Percentiles rank a stretch among this genome's conserved stretches.
Conservation (phyloP, 2,888 invertebrate genomes). For the Amphipyra berbera region DNA sequence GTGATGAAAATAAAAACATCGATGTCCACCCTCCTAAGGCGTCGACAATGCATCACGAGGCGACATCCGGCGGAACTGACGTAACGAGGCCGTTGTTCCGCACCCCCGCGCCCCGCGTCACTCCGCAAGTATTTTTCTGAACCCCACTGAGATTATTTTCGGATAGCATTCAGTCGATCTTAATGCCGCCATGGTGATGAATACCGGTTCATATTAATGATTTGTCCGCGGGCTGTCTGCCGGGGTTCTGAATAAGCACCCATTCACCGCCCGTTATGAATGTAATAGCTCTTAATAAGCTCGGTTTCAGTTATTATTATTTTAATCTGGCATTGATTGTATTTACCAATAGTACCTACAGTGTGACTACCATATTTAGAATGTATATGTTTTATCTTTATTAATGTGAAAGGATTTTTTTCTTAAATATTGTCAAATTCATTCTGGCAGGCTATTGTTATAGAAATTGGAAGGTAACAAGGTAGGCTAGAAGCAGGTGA, state of each 20-base stretch:
- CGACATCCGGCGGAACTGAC: slow-evolving; percentile 87
- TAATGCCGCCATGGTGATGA: slow-evolving; percentile 83
- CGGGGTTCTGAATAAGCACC: slow-evolving; percentile 62
- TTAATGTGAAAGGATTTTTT: no score
- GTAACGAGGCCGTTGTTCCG: slow-evolving; percentile 88
- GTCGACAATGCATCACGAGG: slow-evolving; percentile 86
- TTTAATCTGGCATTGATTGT: slow-evolving; percentile 20
- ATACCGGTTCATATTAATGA: slow-evolving; percentile 82
- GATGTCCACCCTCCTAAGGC: slow-evolving; percentile 82
- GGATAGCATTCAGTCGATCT: slow-evolving; percentile 80
- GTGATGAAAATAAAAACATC: slow-evolving; percentile 81
- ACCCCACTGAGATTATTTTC: slow-evolving; percentile 81
- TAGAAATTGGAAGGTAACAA: no score
- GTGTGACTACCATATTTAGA: not conserved
- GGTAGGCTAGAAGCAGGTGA: no score
- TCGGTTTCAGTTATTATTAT: slow-evolving; percentile 48
- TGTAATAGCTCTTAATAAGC: slow-evolving; percentile 71
- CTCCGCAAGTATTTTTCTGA: slow-evolving; percentile 57
- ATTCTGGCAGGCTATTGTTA: no score
- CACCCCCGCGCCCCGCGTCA: slow-evolving; percentile 60
- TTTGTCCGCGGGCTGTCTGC: slow-evolving; percentile 78
- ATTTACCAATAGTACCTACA: not conserved
- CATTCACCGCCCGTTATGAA: slow-evolving; percentile 62
- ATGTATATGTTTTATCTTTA: not conserved
- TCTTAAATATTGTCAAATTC: no score